A percentile compares a stretch with the other conserved stretches of the same genome.
Evolutionary conservation across 2,113 vertebrate species (phyloP).

Genomic region (Spermophilus dauricus): DNA sequence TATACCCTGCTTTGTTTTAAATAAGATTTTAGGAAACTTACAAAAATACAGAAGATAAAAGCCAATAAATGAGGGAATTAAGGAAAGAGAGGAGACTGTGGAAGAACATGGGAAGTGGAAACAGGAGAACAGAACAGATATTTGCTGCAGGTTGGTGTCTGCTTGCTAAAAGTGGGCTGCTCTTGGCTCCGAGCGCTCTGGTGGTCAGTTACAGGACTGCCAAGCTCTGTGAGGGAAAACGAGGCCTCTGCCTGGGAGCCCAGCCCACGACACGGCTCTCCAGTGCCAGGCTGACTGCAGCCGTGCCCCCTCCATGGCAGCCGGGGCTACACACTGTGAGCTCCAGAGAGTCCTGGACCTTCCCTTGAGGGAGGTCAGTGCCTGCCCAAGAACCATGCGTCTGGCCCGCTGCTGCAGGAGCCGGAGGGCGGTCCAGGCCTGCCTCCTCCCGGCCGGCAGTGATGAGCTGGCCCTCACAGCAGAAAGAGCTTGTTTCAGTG

Average conservation of each 20-base stretch:
- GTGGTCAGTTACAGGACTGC: background rate
- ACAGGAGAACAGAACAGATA: background rate
- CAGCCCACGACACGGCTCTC: background rate
- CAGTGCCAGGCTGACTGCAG: background rate
- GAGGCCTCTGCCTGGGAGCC: background rate
- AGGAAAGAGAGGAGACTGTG: conserved; percentile 40
- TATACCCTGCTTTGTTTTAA: conserved; percentile 68
- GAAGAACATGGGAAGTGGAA: background rate
- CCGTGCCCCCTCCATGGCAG: background rate
- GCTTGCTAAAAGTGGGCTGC: background rate
- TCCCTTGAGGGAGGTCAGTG: background rate
- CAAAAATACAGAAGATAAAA: conserved; percentile 65
- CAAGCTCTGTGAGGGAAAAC: background rate
- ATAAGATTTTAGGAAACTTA: conserved; percentile 59
- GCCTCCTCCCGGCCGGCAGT: background rate
- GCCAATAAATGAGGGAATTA: background rate
- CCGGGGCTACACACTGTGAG: no score
- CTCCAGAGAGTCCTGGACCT: background rate
- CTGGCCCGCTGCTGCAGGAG: background rate
- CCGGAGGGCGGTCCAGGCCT: background rate
- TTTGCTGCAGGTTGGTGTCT: background rate
- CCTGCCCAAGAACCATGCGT: background rate
- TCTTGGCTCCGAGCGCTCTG: background rate
- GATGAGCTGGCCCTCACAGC: no score
- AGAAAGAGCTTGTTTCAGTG: background rate